These are phyloP conservation scores for Sphaerophoria rueppellii DNA, from an alignment of 2,888 invertebrate species.

Conservation along the genomic window DNA sequence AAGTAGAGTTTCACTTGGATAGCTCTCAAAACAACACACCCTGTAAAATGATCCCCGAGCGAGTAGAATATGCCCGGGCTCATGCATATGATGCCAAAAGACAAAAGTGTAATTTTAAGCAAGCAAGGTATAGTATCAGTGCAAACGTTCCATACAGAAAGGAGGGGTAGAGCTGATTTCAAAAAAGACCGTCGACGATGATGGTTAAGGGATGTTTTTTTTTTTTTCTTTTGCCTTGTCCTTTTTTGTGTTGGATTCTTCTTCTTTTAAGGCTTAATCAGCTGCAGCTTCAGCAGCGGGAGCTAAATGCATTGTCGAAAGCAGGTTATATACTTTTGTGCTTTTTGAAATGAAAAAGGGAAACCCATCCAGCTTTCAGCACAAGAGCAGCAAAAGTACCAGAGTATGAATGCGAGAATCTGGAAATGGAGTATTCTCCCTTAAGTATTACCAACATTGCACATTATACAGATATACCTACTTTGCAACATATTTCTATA, in stretches of 20 bases:
- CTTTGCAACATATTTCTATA: background rate
- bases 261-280: conserved; percentile 64
- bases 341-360: conserved; percentile 7
- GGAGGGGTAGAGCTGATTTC: background rate
- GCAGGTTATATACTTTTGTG: conserved; percentile 44
- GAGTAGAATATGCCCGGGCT: conserved; percentile 33
- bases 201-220: conserved; percentile 15
- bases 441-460: background rate
- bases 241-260: conserved; percentile 22
- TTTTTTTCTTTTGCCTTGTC: background rate
- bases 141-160: conserved; percentile 15
- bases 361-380: conserved; percentile 8
- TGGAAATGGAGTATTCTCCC: conserved; percentile 45
- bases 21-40: conserved; percentile 20
- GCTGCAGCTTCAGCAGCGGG: conserved; percentile 47
- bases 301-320: conserved; percentile 60
- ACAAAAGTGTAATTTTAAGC: conserved; percentile 69
- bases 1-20: conserved; percentile 46
- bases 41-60: conserved; percentile 50
- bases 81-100: conserved; percentile 37
- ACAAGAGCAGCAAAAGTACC: conserved; percentile 7
- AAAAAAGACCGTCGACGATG: conserved; percentile 5
- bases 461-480: conserved; percentile 15
- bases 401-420: conserved; percentile 45
- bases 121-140: conserved; percentile 19